These are phyloP conservation scores for Sorex maritimensis DNA, from an alignment of 2,797 vertebrate genomes.

Conservation along the genomic window DNA sequence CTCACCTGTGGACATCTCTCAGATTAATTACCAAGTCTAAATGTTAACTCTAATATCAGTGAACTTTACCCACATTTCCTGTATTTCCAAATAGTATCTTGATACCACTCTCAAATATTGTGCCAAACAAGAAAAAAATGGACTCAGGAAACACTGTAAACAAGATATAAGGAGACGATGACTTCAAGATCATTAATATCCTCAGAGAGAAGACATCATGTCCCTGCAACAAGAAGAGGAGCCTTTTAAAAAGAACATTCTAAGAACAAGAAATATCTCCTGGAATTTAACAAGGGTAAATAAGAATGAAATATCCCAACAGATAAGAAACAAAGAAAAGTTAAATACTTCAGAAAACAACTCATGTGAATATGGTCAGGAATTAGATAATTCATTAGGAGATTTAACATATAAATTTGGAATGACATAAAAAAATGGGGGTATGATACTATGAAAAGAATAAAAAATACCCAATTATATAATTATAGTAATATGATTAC, in stretches of 20 bases:
- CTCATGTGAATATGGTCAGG: conserved; percentile 4
- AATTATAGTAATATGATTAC: no score
- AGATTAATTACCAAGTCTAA: neutral
- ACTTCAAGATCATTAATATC: conserved; percentile 36
- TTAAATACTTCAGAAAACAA: conserved; percentile 29
- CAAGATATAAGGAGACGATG: conserved; percentile 1
- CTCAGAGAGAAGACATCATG: neutral
- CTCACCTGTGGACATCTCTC: neutral
- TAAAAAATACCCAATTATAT: neutral
- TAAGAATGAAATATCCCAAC: neutral
- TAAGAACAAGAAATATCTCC: neutral
- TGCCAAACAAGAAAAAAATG: neutral
- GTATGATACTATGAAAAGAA: neutral
- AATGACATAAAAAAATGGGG: neutral
- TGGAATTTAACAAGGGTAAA: conserved; percentile 20
- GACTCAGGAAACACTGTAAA: conserved; percentile 45
- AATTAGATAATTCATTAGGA: conserved; percentile 5
- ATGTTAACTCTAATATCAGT: neutral
- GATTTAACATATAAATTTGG: conserved; percentile 6
- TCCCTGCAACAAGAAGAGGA: neutral
- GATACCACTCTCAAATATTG: neutral
- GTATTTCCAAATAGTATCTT: neutral
- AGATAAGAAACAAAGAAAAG: conserved; percentile 26
- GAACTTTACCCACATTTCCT: neutral
- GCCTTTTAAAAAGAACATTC: neutral